Evolutionary conservation across 1,140 invertebrate species (phyloP).

Genomic region (Phthorimaea operculella): DNA sequence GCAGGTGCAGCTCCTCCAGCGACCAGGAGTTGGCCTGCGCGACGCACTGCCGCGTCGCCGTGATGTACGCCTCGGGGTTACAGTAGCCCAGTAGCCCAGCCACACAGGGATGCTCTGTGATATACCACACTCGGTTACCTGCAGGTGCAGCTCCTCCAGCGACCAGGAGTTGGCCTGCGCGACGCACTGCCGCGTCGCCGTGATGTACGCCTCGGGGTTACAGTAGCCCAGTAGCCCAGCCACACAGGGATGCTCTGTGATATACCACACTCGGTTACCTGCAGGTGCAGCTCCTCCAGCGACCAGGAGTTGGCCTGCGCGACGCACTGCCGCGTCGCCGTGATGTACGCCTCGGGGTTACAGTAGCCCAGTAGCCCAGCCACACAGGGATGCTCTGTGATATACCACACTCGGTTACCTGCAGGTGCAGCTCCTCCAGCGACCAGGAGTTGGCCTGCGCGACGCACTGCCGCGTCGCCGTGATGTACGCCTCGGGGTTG

Average conservation of each 20-base stretch:
- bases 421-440: conserved; percentile 93
- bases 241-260: conserved; percentile 89
- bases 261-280: conserved; percentile 77
- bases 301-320: conserved; percentile 94
- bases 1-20: conserved; percentile 93
- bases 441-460: conserved; percentile 94
- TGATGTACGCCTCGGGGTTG: conserved; percentile 99
- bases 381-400: conserved; percentile 89
- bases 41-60: conserved; percentile 97
- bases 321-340: conserved; percentile 97
- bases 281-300: conserved; percentile 93
- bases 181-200: conserved; percentile 97
- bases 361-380: conserved; percentile 95
- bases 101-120: conserved; percentile 89
- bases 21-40: conserved; percentile 94
- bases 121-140: conserved; percentile 77
- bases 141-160: conserved; percentile 93
- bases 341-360: conserved; percentile 99
- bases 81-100: conserved; percentile 95
- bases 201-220: conserved; percentile 99
- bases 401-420: conserved; percentile 75
- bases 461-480: conserved; percentile 97
- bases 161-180: conserved; percentile 94
- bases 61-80: conserved; percentile 99
- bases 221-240: conserved; percentile 95